These are phyloP conservation scores for Ectropis crepuscularia DNA, from an alignment of 2,888 invertebrate species.

Conservation along the genomic window DNA sequence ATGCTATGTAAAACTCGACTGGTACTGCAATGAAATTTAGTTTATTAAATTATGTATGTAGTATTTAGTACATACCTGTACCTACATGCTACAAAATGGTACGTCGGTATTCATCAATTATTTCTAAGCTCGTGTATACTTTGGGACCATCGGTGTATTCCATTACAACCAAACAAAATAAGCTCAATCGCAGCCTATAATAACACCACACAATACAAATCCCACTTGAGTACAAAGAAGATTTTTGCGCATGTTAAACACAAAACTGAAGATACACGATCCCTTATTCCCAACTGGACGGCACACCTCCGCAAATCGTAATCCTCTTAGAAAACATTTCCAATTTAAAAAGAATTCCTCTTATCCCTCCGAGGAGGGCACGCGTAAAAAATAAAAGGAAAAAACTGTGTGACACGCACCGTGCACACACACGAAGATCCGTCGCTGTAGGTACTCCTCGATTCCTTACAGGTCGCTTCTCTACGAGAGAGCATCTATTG, in stretches of 20 bases:
- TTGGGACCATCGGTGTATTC: too few relatives aligned
- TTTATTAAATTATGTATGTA: too few relatives aligned
- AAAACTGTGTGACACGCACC: slow-evolving; percentile 77
- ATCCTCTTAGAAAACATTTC: slow-evolving; percentile 85
- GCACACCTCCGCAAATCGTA: slow-evolving; percentile 82
- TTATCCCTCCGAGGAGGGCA: slow-evolving; percentile 80
- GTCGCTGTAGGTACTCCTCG: slow-evolving; percentile 71
- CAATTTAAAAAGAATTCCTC: slow-evolving; percentile 85
- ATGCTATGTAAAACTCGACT: too few relatives aligned
- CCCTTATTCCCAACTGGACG: slow-evolving; percentile 69
- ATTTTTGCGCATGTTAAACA: slow-evolving; percentile 67
- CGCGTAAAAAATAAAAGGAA: slow-evolving; percentile 83
- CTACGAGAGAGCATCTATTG: slow-evolving; percentile 84
- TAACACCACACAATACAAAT: slow-evolving; percentile 30
- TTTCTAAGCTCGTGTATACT: too few relatives aligned
- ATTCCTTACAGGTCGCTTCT: slow-evolving; percentile 83
- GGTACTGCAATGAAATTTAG: too few relatives aligned
- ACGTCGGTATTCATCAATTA: too few relatives aligned
- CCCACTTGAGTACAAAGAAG: slow-evolving; percentile 53
- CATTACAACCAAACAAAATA: too few relatives aligned
- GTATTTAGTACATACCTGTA: too few relatives aligned
- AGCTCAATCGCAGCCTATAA: slow-evolving; percentile 1
- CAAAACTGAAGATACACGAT: slow-evolving; percentile 68
- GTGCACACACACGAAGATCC: slow-evolving; percentile 52
- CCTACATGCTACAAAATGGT: too few relatives aligned